Evolutionary conservation across 1,140 invertebrate genomes (phyloP).

Genomic region (Agrypnia vestita): DNA sequence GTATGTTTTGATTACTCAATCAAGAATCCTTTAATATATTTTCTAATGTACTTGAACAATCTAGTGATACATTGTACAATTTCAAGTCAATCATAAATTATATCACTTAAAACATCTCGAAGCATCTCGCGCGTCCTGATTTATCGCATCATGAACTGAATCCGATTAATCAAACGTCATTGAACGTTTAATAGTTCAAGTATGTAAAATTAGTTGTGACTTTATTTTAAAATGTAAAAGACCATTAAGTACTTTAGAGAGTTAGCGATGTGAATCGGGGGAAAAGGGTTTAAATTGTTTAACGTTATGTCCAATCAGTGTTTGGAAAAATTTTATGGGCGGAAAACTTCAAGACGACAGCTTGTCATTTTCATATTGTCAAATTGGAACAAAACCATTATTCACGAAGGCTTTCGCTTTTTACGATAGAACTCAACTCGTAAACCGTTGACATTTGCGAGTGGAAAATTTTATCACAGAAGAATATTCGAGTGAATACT

Average conservation of each 20-base stretch:
- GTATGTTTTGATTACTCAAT: no score
- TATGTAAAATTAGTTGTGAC: conserved; percentile 12
- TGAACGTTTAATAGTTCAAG: conserved; percentile 13
- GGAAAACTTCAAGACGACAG: conserved; percentile 48
- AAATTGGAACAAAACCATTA: conserved; percentile 52
- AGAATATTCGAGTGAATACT: conserved; percentile 7
- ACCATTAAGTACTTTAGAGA: conserved; percentile 33
- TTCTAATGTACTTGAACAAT: no score
- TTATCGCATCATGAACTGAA: neutral
- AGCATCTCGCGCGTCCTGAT: no score
- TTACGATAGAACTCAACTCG: conserved; percentile 43
- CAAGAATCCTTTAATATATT: no score
- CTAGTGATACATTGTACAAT: no score
- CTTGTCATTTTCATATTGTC: conserved; percentile 52
- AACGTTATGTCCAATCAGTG: conserved; percentile 48
- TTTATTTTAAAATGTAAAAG: conserved; percentile 24
- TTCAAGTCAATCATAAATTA: no score
- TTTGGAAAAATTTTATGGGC: conserved; percentile 34
- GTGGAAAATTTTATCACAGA: conserved; percentile 5
- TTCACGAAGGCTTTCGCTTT: conserved; percentile 44
- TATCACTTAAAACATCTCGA: no score
- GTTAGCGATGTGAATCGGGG: conserved; percentile 7
- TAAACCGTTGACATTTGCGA: conserved; percentile 34
- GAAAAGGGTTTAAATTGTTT: conserved; percentile 39
- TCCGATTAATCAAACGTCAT: conserved; percentile 16